Percentiles rank a stretch among this genome's conserved stretches.
Evolutionary conservation across 2,797 vertebrate species (phyloP).

Genomic region (Crocodylus rhombifer): DNA sequence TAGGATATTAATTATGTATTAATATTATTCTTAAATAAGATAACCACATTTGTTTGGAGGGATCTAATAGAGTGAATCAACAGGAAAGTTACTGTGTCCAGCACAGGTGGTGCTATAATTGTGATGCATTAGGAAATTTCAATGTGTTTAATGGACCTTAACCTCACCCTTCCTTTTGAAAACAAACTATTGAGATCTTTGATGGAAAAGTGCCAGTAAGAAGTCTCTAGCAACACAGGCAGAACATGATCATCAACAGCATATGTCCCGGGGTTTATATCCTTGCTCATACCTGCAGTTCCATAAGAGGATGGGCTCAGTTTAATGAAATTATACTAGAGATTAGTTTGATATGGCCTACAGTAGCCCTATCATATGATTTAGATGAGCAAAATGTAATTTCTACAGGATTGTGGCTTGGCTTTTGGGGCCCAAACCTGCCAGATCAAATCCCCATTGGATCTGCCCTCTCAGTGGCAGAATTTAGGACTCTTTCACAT

Average conservation of each 20-base stretch:
- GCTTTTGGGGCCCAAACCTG: neutral
- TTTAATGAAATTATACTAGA: neutral
- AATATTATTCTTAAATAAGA: conserved; percentile 33
- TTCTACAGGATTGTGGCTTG: neutral
- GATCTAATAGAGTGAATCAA: conserved; percentile 24
- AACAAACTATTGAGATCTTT: neutral
- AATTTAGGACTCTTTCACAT: too few species aligned
- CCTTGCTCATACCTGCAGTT: neutral
- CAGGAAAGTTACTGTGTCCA: conserved; percentile 32
- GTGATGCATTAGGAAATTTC: conserved; percentile 23
- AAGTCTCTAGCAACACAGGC: neutral
- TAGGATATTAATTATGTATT: conserved; percentile 38
- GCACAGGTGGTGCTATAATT: conserved; percentile 27
- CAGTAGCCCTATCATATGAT: neutral
- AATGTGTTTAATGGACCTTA: neutral
- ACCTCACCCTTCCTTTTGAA: conserved; percentile 22
- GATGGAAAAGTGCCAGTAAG: neutral
- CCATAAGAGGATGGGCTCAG: neutral
- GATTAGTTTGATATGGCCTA: neutral
- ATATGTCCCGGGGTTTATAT: neutral
- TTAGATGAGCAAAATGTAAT: neutral
- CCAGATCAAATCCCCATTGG: neutral
- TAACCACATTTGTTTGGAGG: neutral
- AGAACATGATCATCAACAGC: neutral
- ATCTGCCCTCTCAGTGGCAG: neutral